A percentile compares a stretch with the other conserved stretches of the same genome.
Conservation (phyloP, 1,140 invertebrate species). For the Eulimnadia texana region DNA sequence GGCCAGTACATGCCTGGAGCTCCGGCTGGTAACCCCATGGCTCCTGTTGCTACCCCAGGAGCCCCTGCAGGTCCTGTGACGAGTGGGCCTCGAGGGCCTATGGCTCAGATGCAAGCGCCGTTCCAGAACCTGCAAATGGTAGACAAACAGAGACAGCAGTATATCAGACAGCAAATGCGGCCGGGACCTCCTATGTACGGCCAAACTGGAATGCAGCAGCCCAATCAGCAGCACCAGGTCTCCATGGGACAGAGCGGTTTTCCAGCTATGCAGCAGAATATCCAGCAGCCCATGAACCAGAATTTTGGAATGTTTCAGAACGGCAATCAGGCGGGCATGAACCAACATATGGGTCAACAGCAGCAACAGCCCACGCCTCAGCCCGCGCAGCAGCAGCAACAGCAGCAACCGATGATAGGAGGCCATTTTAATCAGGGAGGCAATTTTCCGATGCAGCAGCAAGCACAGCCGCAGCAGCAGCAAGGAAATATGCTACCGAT, state of each 20-base stretch:
- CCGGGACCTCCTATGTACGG: slow-evolving; percentile 24
- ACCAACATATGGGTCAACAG: slow-evolving; percentile 21
- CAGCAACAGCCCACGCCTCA: slow-evolving; percentile 31
- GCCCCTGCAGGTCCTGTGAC: slow-evolving; percentile 26
- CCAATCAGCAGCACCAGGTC: slow-evolving; percentile 30
- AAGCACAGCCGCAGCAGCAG: slow-evolving; percentile 38
- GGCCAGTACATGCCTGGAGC: slow-evolving; percentile 34
- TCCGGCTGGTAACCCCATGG: slow-evolving; percentile 26
- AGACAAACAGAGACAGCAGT: slow-evolving; percentile 25
- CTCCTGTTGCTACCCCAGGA: slow-evolving; percentile 1
- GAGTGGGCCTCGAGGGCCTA: slow-evolving; percentile 19
- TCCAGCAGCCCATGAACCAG: slow-evolving; percentile 21
- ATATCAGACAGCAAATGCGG: slow-evolving; percentile 35
- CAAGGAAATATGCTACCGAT: slow-evolving; percentile 30
- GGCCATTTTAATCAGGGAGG: slow-evolving; percentile 10
- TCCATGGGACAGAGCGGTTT: not conserved
- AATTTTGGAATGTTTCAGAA: slow-evolving; percentile 21
- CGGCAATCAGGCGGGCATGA: slow-evolving; percentile 23
- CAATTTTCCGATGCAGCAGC: slow-evolving; percentile 13
- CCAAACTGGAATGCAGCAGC: slow-evolving; percentile 39
- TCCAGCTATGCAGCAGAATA: slow-evolving; percentile 14
- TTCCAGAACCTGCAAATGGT: slow-evolving; percentile 38
- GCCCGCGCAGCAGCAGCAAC: slow-evolving; percentile 42
- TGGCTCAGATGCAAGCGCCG: slow-evolving; percentile 27
- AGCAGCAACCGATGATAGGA: slow-evolving; percentile 24